Conservation (phyloP, 2,888 invertebrate genomes). For the Diloba caeruleocephala region DNA sequence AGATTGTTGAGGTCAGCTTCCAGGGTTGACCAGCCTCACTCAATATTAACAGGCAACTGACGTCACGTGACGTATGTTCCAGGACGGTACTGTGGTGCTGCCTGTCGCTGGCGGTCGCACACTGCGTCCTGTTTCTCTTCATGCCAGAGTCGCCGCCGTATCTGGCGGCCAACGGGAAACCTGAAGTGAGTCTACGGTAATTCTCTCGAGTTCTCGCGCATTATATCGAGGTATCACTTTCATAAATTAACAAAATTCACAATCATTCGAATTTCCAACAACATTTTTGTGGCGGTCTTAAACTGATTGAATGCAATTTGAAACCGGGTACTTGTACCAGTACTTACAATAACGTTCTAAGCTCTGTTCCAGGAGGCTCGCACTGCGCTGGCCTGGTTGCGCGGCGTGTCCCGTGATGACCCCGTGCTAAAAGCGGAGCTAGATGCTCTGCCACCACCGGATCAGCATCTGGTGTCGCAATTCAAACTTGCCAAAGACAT, state of each 20-base stretch:
- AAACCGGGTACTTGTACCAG: too few relatives aligned
- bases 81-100: slow-evolving; percentile 72
- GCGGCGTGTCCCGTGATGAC: slow-evolving; percentile 53
- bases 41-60: too few relatives aligned
- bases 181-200: slow-evolving; percentile 63
- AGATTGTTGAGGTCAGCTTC: too few relatives aligned
- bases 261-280: too few relatives aligned
- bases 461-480: slow-evolving; percentile 49
- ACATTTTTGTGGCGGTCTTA: too few relatives aligned
- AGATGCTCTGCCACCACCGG: slow-evolving; percentile 64
- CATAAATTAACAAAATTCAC: too few relatives aligned
- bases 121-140: slow-evolving; percentile 66
- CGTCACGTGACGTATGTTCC: not conserved
- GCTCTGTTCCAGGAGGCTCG: slow-evolving; percentile 68
- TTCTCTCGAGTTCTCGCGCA: too few relatives aligned
- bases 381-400: slow-evolving; percentile 69
- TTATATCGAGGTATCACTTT: too few relatives aligned
- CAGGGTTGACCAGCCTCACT: too few relatives aligned
- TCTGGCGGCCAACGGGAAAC: slow-evolving; percentile 70
- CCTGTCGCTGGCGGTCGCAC: slow-evolving; percentile 63
- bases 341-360: too few relatives aligned
- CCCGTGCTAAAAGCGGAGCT: slow-evolving; percentile 59
- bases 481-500: slow-evolving; percentile 64
- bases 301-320: too few relatives aligned
- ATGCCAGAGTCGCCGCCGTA: slow-evolving; percentile 77